These are phyloP conservation scores for Ianthella basta DNA, from an alignment of 37 sponge, comb jelly and placozoan species.

Conservation along the genomic window DNA sequence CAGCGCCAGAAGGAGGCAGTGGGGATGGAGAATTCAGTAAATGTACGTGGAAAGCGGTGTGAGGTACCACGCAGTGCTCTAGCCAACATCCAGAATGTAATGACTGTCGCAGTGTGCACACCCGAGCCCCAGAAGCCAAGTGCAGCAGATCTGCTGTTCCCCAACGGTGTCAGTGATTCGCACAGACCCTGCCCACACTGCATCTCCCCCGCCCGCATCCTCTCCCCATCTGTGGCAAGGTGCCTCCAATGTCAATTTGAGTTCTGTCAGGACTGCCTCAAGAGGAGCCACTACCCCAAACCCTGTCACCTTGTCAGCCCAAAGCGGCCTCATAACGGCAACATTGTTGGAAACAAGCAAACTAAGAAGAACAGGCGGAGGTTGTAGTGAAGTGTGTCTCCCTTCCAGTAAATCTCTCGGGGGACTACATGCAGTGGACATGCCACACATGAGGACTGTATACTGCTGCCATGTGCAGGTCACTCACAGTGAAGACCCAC, in stretches of 20 bases:
- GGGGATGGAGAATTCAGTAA: neutral
- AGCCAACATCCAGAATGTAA: neutral
- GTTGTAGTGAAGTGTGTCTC: neutral
- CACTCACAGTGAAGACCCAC: too few species aligned
- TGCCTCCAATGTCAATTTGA: constrained; percentile 9
- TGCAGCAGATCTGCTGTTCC: neutral
- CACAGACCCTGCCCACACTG: constrained; percentile 23
- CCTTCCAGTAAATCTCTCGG: too few species aligned
- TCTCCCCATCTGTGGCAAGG: constrained; percentile 15
- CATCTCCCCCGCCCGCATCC: constrained; percentile 25
- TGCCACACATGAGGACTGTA: too few species aligned
- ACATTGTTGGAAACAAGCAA: neutral
- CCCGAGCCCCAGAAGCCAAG: neutral
- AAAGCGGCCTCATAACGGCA: neutral
- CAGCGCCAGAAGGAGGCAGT: neutral
- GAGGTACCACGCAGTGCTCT: neutral
- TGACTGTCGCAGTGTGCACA: neutral
- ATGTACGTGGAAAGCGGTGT: neutral
- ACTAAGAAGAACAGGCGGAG: neutral
- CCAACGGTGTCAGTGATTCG: constrained; percentile 1
- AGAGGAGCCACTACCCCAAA: neutral
- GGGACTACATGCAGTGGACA: neutral
- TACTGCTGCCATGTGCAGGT: too few species aligned
- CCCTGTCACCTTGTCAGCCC: constrained; percentile 9
- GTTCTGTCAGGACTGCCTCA: constrained; percentile 23